These are phyloP conservation scores for Conus betulinus DNA, from an alignment of 1,140 invertebrate genomes.

Conservation along the genomic window DNA sequence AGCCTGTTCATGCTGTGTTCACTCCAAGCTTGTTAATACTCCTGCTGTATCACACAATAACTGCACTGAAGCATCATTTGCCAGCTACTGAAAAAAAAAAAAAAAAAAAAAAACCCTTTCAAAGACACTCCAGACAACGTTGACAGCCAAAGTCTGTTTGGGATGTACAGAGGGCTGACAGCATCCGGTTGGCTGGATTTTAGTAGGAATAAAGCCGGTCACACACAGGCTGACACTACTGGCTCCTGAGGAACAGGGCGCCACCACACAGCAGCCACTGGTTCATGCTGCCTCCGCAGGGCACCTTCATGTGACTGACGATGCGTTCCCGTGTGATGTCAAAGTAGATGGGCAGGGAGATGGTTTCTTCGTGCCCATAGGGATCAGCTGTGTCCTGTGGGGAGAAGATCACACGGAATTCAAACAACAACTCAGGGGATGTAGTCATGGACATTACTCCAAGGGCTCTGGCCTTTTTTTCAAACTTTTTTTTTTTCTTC, in stretches of 20 bases:
- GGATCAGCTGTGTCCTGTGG: conserved; percentile 65
- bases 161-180: not conserved
- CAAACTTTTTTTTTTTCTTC: no score
- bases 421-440: no score
- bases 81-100: no score
- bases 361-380: conserved; percentile 70
- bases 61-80: no score
- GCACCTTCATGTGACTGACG: conserved; percentile 77
- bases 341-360: conserved; percentile 79
- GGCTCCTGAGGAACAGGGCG: conserved; percentile 78
- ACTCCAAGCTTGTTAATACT: no score
- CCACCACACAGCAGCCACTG: conserved; percentile 80
- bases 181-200: not conserved
- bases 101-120: no score
- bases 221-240: conserved; percentile 39
- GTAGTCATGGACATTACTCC: no score
- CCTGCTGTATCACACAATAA: no score
- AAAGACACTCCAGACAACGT: not conserved
- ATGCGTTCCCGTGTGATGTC: conserved; percentile 77
- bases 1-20: no score
- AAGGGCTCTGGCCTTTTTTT: no score
- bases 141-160: not conserved
- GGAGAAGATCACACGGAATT: no score
- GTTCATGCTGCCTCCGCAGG: conserved; percentile 75
- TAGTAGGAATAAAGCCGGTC: not conserved